A percentile compares a stretch with the other conserved stretches of the same genome.
phyloP scores from a whole-genome alignment of 2,113 vertebrate genomes.

The Carettochelys insculpta region DNA sequence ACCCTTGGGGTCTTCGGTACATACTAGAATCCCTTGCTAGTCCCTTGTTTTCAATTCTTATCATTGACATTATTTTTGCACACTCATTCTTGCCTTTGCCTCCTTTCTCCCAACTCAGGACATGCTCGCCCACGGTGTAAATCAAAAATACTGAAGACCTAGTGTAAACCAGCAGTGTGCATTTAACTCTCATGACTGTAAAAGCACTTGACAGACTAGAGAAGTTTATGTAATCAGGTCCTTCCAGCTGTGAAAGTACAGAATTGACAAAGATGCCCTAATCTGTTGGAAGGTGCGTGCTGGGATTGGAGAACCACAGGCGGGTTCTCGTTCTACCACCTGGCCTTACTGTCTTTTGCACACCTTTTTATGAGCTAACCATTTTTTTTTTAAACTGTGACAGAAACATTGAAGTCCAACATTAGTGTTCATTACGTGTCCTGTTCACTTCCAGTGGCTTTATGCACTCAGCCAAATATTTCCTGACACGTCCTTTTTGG shows the following conservation, averaged over 20 bases:
- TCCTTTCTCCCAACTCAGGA: neutral
- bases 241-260: neutral
- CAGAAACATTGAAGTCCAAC: neutral
- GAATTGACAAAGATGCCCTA: neutral
- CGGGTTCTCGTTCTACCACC: neutral
- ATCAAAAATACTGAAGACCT: neutral
- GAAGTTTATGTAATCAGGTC: neutral
- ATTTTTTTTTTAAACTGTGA: neutral
- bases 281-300: neutral
- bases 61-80: neutral
- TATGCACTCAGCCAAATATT: neutral
- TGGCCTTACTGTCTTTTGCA: neutral
- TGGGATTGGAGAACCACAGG: neutral
- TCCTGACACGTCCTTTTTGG: neutral
- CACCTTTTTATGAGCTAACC: neutral
- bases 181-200: neutral
- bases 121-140: neutral
- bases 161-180: neutral
- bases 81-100: neutral
- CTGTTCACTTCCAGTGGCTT: neutral
- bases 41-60: neutral
- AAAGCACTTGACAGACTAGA: neutral
- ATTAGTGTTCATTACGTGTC: neutral
- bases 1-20: neutral
- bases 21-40: neutral